Evolutionary conservation across 2,113 vertebrate species (phyloP).

Genomic region (Thermophis baileyi): DNA sequence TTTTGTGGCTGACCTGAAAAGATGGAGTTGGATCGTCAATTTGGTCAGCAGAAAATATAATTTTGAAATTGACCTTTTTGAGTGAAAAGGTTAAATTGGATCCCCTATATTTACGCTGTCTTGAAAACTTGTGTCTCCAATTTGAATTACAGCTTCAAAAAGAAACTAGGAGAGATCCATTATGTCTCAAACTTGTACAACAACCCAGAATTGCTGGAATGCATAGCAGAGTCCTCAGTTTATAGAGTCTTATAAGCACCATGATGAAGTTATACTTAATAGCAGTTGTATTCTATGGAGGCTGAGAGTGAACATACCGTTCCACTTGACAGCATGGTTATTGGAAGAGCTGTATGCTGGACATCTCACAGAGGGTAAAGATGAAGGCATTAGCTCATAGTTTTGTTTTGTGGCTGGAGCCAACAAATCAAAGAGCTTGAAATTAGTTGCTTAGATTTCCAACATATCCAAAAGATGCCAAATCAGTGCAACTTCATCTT

Average conservation of each 20-base stretch:
- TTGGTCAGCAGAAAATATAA: background rate
- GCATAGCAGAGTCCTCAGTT: background rate
- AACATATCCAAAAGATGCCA: background rate
- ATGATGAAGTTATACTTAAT: background rate
- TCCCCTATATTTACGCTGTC: background rate
- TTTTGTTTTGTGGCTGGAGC: background rate
- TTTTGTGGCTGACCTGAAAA: background rate
- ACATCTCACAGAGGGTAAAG: background rate
- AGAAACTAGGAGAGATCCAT: background rate
- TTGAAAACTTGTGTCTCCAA: background rate
- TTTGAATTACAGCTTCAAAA: background rate
- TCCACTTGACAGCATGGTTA: background rate
- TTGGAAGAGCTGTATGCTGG: background rate
- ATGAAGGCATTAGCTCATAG: background rate
- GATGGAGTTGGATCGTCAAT: background rate
- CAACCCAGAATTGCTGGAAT: background rate
- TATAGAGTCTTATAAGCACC: background rate
- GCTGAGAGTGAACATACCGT: background rate
- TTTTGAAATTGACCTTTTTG: background rate
- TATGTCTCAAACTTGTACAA: background rate
- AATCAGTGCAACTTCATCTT: background rate
- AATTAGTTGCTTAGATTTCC: background rate
- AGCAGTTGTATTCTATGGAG: background rate
- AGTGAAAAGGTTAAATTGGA: background rate
- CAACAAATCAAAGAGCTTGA: background rate